phyloP scores from a whole-genome alignment of 53 echinoderm and acorn worm species.

The Temnopleurus reevesii region DNA sequence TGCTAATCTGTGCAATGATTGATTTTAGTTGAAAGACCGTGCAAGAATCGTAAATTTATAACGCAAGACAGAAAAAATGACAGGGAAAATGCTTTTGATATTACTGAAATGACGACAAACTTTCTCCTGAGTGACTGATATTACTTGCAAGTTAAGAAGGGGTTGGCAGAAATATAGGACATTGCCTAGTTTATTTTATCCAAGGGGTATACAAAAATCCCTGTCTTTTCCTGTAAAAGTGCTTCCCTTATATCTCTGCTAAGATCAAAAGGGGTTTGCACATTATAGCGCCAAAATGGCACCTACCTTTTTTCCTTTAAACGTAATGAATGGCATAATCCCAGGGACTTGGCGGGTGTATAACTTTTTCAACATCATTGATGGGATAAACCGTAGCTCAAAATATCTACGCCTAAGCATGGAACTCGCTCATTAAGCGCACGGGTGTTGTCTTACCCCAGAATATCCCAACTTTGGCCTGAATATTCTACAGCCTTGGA shows the following conservation, averaged over 20 bases:
- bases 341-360: neutral
- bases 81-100: neutral
- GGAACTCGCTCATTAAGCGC: constrained; percentile 23
- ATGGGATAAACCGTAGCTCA: neutral
- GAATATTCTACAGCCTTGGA: neutral
- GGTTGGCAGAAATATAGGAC: neutral
- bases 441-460: neutral
- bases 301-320: neutral
- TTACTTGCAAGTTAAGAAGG: neutral
- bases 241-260: neutral
- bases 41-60: too few species aligned
- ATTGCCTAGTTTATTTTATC: neutral
- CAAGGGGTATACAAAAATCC: neutral
- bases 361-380: neutral
- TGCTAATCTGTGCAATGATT: neutral
- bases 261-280: neutral
- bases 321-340: neutral
- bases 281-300: neutral
- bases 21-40: too few species aligned
- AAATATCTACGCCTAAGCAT: neutral
- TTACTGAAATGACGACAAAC: neutral
- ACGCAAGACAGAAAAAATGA: neutral
- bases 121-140: neutral
- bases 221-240: neutral
- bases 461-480: constrained; percentile 7